phyloP scores from a whole-genome alignment of 1,140 invertebrate species.

The Drosophila ogumai region DNA sequence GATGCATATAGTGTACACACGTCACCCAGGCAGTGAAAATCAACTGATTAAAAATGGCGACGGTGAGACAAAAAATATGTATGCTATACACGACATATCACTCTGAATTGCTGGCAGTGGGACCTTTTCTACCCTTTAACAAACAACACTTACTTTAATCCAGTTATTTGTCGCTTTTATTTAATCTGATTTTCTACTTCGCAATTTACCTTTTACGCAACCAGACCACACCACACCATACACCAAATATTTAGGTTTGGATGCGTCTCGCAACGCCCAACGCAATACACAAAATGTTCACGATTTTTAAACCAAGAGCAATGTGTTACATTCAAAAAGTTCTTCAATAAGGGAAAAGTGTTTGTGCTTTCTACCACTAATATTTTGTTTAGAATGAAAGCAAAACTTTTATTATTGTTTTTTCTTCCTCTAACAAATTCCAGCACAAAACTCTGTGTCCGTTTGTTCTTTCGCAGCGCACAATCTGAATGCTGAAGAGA shows the following conservation, averaged over 20 bases:
- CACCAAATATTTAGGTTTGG: conserved; percentile 26
- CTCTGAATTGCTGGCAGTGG: conserved; percentile 13
- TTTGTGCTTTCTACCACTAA: conserved; percentile 26
- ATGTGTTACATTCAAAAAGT: neutral
- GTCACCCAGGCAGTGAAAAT: conserved; percentile 58
- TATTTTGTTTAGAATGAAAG: conserved; percentile 75
- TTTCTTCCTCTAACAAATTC: conserved; percentile 83
- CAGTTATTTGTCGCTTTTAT: neutral
- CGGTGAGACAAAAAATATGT: conserved; percentile 75
- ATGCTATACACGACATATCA: conserved; percentile 47
- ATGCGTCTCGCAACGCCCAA: conserved; percentile 4
- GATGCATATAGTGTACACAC: conserved; percentile 53
- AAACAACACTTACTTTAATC: neutral
- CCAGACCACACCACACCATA: conserved; percentile 61
- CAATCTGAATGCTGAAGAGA: conserved; percentile 46
- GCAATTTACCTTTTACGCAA: conserved; percentile 76
- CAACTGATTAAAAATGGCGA: conserved; percentile 78
- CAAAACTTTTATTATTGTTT: conserved; percentile 80
- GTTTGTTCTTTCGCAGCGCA: conserved; percentile 55
- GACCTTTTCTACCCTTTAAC: neutral
- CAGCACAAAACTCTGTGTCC: conserved; percentile 61
- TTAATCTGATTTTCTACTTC: neutral
- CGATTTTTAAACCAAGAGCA: neutral
- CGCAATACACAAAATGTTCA: conserved; percentile 25
- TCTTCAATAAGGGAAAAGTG: conserved; percentile 2